Evolutionary conservation across 2,888 invertebrate species (phyloP).

Genomic region (Caenorhabditis panamensis): DNA sequence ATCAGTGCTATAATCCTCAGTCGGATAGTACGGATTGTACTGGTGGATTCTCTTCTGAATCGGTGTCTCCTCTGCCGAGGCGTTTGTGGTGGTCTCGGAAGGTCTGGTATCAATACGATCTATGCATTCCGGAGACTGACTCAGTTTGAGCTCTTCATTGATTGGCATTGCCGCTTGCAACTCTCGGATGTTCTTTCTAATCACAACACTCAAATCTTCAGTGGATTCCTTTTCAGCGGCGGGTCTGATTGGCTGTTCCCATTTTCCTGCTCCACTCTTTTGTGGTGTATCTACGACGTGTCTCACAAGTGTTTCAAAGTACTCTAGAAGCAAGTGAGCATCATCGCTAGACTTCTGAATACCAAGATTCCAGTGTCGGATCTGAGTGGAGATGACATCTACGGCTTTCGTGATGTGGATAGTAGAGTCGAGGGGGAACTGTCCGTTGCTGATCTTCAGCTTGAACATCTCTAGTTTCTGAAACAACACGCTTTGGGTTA

Average conservation of each 20-base stretch:
- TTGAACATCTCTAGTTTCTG: constrained; percentile 20
- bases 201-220: neutral
- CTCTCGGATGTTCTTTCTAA: neutral
- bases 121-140: neutral
- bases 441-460: constrained; percentile 7
- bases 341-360: constrained; percentile 14
- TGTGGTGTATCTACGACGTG: constrained; percentile 8
- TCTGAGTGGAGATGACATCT: constrained; percentile 9
- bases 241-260: neutral
- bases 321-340: neutral
- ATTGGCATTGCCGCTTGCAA: neutral
- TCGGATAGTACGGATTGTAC: neutral
- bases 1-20: neutral
- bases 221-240: neutral
- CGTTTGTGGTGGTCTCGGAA: constrained; percentile 6
- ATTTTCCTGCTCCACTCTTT: neutral
- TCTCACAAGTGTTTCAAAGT: constrained; percentile 13
- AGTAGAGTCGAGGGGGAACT: constrained; percentile 20
- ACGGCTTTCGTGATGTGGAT: constrained; percentile 15
- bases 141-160: neutral
- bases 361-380: constrained; percentile 6
- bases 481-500: neutral
- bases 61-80: neutral
- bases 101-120: neutral
- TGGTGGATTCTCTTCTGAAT: neutral